Percentiles rank a stretch among this genome's conserved stretches.
Conservation (phyloP, 2,113 vertebrate genomes). For the Xiphophorus couchianus region DNA sequence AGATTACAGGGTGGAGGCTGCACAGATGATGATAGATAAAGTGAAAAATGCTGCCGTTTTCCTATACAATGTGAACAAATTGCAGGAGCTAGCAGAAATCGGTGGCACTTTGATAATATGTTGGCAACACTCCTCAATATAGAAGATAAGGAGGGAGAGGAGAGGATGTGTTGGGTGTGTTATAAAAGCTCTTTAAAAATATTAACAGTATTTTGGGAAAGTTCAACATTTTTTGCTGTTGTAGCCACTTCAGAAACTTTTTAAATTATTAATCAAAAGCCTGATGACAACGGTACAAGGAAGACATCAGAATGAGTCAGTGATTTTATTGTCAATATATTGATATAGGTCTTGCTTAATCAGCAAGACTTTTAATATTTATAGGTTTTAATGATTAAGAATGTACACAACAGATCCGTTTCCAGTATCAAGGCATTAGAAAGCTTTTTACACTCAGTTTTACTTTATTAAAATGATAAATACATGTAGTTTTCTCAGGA, state of each 20-base stretch:
- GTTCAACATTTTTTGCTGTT: neutral
- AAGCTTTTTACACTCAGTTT: too few relatives aligned
- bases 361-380: too few relatives aligned
- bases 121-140: constrained; percentile 37
- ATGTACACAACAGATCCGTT: too few relatives aligned
- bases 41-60: constrained; percentile 56
- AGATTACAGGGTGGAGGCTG: constrained; percentile 65
- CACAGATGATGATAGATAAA: constrained; percentile 62
- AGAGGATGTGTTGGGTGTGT: constrained; percentile 14
- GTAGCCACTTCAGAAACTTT: neutral
- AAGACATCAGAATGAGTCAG: neutral
- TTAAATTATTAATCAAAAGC: neutral
- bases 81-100: constrained; percentile 46
- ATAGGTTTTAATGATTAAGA: too few relatives aligned
- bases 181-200: constrained; percentile 4
- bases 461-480: too few relatives aligned
- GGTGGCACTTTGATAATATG: constrained; percentile 31
- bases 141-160: constrained; percentile 20
- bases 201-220: neutral
- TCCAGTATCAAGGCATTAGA: too few relatives aligned
- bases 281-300: neutral
- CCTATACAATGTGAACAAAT: constrained; percentile 46
- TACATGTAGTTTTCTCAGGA: too few relatives aligned
- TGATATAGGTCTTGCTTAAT: neutral
- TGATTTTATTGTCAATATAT: neutral